Base-by-base conservation (phyloP, 1,140 invertebrate species). In the Drosophila repletoides region DNA sequence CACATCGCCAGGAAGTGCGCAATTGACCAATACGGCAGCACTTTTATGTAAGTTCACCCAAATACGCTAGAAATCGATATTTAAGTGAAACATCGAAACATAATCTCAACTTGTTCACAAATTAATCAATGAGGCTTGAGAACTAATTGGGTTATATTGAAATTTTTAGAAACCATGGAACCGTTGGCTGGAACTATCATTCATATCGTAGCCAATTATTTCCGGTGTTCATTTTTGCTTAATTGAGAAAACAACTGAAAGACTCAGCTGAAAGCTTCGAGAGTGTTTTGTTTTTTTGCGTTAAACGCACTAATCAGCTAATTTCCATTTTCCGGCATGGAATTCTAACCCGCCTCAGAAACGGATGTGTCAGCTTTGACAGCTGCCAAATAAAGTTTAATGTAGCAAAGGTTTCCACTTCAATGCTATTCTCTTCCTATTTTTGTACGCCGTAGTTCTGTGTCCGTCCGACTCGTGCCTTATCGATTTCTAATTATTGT, bases 1-100 rank as follows among this genome's bases (percentile, higher is more conserved):
- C 12, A 91, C 92, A 2, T 92, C 93, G 5, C 91, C 90, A 31
- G 92, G 90, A 31, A 91, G 67, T 90, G 88, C 88, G n/a, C 88
- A 90, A 40, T 58, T 90, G 34, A 80, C 89, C 24, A 90, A 90
- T 41, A 90, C 89, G 15, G 88, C 89, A 7, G 87, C 89, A 4
- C 58, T 90, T 45, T 76, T 90, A 53, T 90, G 89, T 90, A 86
- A 90, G 89, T 43, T 22, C 5, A 41, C 4, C 3, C 12, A n/a
- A n/a, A n/a, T n/a, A n/a, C n/a, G n/a, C n/a, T n/a, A n/a, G n/a
- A n/a, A n/a, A n/a, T n/a, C n/a, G n/a, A n/a, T n/a, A n/a, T n/a
- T n/a, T n/a, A n/a, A n/a, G n/a, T n/a, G n/a, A n/a, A n/a, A n/a
- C n/a, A n/a, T n/a, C n/a, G n/a, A n/a, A n/a, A n/a, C n/a, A n/a